phyloP scores from a whole-genome alignment of 2,113 vertebrate species.

The Nettapus auritus region DNA sequence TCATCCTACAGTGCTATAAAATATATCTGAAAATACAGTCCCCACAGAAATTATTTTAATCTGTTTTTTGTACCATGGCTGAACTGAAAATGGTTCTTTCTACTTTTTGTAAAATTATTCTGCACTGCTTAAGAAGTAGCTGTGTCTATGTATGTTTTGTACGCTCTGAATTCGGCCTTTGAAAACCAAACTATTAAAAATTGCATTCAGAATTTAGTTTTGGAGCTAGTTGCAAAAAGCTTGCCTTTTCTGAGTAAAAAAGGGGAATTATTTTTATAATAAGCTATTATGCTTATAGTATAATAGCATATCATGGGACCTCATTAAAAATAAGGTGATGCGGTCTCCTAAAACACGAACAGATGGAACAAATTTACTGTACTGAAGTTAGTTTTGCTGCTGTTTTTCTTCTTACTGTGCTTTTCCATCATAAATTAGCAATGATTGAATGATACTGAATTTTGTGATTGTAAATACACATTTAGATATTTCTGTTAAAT shows the following conservation, averaged over 20 bases:
- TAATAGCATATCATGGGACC: fast-evolving
- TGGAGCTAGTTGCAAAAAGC: background rate
- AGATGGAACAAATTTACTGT: background rate
- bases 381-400: background rate
- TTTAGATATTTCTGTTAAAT: background rate
- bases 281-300: background rate
- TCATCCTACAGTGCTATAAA: background rate
- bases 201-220: background rate
- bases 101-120: background rate
- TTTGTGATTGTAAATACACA: background rate
- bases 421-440: conserved; percentile 6
- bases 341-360: background rate
- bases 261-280: background rate
- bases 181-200: background rate
- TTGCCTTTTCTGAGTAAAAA: background rate
- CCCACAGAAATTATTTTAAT: background rate
- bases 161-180: background rate
- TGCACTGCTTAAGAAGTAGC: background rate
- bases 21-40: background rate
- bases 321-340: background rate
- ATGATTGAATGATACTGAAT: background rate
- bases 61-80: background rate
- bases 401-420: background rate
- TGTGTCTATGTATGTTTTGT: background rate
- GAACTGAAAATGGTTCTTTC: background rate